A percentile compares a stretch with the other conserved stretches of the same genome.
phyloP scores from a whole-genome alignment of 2,888 invertebrate species.

The Blastobasis adustella region DNA sequence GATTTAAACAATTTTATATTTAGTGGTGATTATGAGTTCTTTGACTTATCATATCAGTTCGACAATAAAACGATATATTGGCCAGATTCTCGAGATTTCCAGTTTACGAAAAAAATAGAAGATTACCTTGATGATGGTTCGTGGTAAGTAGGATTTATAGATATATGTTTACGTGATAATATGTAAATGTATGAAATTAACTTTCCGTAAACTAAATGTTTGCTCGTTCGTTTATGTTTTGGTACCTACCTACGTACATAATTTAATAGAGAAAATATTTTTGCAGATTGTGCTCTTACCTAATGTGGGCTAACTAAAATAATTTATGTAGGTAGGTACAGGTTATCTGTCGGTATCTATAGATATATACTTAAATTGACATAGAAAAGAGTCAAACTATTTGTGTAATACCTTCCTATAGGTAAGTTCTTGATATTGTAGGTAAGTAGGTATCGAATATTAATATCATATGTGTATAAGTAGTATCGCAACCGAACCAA shows the following conservation, averaged over 20 bases:
- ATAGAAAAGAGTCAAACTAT: too few species aligned
- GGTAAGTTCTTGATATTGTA: too few species aligned
- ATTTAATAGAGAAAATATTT: background rate
- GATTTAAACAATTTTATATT: slow-evolving; percentile 18
- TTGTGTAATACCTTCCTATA: too few species aligned
- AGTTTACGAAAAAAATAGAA: slow-evolving; percentile 13
- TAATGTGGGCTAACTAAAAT: background rate
- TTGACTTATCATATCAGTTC: slow-evolving; percentile 14
- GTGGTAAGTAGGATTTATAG: slow-evolving; percentile 11
- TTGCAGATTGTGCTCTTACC: background rate
- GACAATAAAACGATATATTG: slow-evolving; percentile 14
- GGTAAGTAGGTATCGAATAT: too few species aligned
- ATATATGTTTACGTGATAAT: background rate
- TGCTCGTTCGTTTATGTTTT: too few species aligned
- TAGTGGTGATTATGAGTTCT: slow-evolving; percentile 10
- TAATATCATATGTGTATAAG: too few species aligned
- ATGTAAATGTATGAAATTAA: background rate
- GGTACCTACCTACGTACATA: background rate
- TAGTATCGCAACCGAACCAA: too few species aligned
- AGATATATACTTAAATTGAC: too few species aligned
- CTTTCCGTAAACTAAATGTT: background rate
- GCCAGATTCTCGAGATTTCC: slow-evolving; percentile 10
- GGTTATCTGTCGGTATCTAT: too few species aligned
- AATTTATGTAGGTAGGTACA: background rate
- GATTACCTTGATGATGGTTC: slow-evolving; percentile 6